Evolutionary conservation across 2,888 invertebrate species (phyloP).

Genomic region (Amphipoea oculea): DNA sequence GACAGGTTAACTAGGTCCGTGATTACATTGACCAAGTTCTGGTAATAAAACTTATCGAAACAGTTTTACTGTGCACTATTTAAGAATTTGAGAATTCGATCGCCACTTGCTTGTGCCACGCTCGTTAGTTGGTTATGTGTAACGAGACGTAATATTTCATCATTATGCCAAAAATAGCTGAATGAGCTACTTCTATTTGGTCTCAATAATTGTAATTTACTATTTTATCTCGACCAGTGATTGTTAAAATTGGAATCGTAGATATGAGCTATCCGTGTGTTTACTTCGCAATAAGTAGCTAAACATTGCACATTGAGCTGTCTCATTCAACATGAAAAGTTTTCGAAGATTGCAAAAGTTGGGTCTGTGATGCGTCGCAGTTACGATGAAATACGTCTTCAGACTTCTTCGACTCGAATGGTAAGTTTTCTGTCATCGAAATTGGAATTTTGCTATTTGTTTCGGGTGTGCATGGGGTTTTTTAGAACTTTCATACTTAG

Average conservation of each 20-base stretch:
- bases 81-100: conserved; percentile 26
- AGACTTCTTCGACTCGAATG: conserved; percentile 68
- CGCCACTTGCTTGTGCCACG: conserved; percentile 24
- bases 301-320: conserved; percentile 59
- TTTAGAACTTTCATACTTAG: conserved; percentile 61
- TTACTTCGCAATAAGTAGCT: conserved; percentile 54
- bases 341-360: conserved; percentile 74
- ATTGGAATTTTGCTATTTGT: conserved; percentile 72
- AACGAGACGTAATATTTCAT: conserved; percentile 42
- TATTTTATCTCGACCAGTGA: conserved; percentile 42
- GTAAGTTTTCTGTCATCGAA: conserved; percentile 79
- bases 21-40: conserved; percentile 16
- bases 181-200: conserved; percentile 36
- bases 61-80: conserved; percentile 38
- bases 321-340: conserved; percentile 70
- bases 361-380: conserved; percentile 66
- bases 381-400: conserved; percentile 65
- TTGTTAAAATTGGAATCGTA: conserved; percentile 54
- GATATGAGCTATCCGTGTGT: conserved; percentile 43
- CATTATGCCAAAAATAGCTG: conserved; percentile 24
- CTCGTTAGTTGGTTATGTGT: conserved; percentile 42
- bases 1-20: conserved; percentile 24
- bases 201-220: conserved; percentile 44
- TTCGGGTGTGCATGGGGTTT: conserved; percentile 78
- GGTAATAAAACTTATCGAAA: conserved; percentile 26